Evolutionary conservation across 2,888 invertebrate species (phyloP).

Genomic region (Calameuta filiformis): DNA sequence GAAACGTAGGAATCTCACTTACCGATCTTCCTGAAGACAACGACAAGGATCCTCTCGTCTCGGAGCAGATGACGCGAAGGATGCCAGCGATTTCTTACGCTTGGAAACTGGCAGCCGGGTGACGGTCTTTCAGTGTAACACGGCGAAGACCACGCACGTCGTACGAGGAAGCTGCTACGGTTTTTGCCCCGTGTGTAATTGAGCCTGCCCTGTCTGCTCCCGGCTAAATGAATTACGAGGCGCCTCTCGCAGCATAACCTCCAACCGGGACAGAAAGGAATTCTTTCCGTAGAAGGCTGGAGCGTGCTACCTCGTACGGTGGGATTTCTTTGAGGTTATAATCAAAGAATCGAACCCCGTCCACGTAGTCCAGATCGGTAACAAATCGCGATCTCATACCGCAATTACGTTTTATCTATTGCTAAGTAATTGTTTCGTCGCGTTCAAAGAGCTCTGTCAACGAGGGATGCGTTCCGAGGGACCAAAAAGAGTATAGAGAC

Average conservation of each 20-base stretch:
- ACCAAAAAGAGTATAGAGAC: neutral
- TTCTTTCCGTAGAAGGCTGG: constrained; percentile 5
- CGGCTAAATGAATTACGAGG: constrained; percentile 57
- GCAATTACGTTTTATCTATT: constrained; percentile 1
- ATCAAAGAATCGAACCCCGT: neutral
- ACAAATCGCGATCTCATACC: neutral
- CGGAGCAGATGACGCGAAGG: neutral
- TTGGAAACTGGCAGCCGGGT: constrained; percentile 20
- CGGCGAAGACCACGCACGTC: constrained; percentile 60
- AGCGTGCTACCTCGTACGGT: neutral
- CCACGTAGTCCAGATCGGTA: neutral
- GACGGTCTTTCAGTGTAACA: constrained; percentile 41
- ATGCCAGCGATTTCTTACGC: constrained; percentile 9
- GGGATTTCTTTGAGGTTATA: neutral
- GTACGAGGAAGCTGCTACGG: constrained; percentile 58
- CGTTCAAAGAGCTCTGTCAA: constrained; percentile 1
- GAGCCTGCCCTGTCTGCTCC: constrained; percentile 54
- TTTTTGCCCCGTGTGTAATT: constrained; percentile 57
- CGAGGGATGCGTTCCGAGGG: constrained; percentile 4
- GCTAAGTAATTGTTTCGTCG: neutral
- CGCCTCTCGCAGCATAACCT: constrained; percentile 29
- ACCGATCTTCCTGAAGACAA: neutral
- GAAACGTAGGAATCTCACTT: neutral
- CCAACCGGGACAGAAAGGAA: neutral
- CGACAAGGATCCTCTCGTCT: neutral